Evolutionary conservation across 2,888 invertebrate genomes (phyloP), one percentile per base, ranked within the genome.

Genomic region (Leptinotarsa haldemani): DNA sequence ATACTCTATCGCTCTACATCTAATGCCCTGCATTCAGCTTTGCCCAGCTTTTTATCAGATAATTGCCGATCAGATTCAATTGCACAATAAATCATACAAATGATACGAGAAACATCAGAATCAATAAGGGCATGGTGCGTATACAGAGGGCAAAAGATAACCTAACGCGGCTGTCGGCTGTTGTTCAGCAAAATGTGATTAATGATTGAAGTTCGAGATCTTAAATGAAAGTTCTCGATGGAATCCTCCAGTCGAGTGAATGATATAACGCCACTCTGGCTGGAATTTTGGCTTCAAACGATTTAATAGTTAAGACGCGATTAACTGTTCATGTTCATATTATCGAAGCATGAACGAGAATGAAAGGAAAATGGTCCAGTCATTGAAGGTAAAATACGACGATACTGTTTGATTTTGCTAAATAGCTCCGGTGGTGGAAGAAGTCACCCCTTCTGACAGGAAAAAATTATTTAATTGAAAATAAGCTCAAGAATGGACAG

Each of bases 141-240:
- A n/a, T 40, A 13, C 15, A 61, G 16, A n/a, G 25, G 30, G n/a
- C 16, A 13, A 12, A 25, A 61, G 25, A 61, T 56, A 61, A n/a
- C 30, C 13, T 30, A 61, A 61, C 61, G n/a, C 3, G 30, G 30
- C 61, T 40, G 5, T 40, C 61, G 30, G n/a, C 25, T 40, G 61
- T 25, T 40, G n/a, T 61, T 61, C 40, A 16, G 16, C 16, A 61
- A 16, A 16, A 30, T 30, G 61, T 61, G 61, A 61, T 61, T 61
- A 40, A 61, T 61, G 61, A 61, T 61, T 25, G 15, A 61, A 61
- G 61, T 61, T 61, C 40, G 61, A 40, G 61, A 61, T 61, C 25
- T 61, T n/a, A n/a, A 61, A 61, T 40, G 25, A n/a, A 40, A 61
- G 56, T 56, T 56, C 56, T 15, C 56, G 56, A 12, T 22, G 56